Evolutionary conservation across 2,797 vertebrate genomes (phyloP).

Genomic region (Furcifer pardalis): DNA sequence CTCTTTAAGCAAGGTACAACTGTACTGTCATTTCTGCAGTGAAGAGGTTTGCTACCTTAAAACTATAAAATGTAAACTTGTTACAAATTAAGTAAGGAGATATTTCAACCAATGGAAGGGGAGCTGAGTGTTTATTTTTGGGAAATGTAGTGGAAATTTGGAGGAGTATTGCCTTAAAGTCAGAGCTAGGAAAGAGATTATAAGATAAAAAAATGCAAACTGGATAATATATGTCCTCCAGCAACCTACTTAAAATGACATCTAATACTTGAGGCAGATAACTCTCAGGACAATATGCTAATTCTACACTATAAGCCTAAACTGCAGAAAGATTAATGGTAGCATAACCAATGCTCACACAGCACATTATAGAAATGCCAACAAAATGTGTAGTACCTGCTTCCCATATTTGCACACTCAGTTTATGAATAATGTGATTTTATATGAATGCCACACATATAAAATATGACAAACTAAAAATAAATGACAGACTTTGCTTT

Average conservation of each 20-base stretch:
- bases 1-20: no score
- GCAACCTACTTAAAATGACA: constrained; percentile 39
- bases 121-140: neutral
- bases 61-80: no score
- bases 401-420: constrained; percentile 21
- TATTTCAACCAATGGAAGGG: no score
- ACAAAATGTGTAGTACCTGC: constrained; percentile 28
- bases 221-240: constrained; percentile 25
- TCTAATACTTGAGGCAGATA: constrained; percentile 29
- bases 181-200: no score
- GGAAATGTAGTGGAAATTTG: neutral
- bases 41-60: no score
- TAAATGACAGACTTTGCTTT: constrained; percentile 22
- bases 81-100: no score
- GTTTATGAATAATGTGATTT: constrained; percentile 41
- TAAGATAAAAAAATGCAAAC: constrained; percentile 25
- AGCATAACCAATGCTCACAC: constrained; percentile 15
- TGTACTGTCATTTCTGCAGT: no score
- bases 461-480: constrained; percentile 40
- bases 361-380: constrained; percentile 37
- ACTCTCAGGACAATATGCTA: constrained; percentile 42
- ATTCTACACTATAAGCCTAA: constrained; percentile 44
- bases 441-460: constrained; percentile 23
- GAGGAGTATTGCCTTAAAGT: neutral
- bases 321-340: constrained; percentile 42